Conservation (phyloP, 2,113 vertebrate genomes). For the Hypocryptadius cinnamomeus region DNA sequence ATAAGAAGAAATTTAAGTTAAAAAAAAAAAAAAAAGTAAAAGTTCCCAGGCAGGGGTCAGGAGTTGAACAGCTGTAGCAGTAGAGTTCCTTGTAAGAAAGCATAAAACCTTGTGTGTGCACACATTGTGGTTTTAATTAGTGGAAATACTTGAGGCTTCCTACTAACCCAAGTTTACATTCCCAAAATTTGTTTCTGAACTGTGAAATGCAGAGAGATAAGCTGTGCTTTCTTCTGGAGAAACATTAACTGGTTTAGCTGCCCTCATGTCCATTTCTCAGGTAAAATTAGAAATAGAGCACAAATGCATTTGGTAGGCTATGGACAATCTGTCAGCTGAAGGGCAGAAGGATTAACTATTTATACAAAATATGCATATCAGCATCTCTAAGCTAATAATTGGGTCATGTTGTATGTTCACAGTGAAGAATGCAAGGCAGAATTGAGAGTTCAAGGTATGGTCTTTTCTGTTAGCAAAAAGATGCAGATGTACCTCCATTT, state of each 20-base stretch:
- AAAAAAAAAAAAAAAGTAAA: neutral
- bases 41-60: neutral
- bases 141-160: constrained; percentile 25
- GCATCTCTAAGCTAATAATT: constrained; percentile 13
- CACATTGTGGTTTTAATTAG: neutral
- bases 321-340: constrained; percentile 47
- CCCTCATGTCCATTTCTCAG: constrained; percentile 63
- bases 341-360: constrained; percentile 29
- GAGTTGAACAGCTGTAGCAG: neutral
- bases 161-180: constrained; percentile 47
- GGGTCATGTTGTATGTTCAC: neutral
- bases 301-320: constrained; percentile 54
- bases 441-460: neutral
- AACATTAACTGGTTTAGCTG: constrained; percentile 22
- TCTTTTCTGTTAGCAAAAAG: constrained; percentile 43
- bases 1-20: neutral
- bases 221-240: constrained; percentile 1
- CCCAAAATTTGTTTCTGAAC: constrained; percentile 22
- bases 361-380: constrained; percentile 17
- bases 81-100: constrained; percentile 3
- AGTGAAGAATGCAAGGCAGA: neutral
- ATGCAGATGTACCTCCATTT: constrained; percentile 60
- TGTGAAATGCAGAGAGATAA: constrained; percentile 14
- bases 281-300: constrained; percentile 67
- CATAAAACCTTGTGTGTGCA: neutral